Evolutionary conservation across 2,797 vertebrate species (phyloP), one percentile per base, ranked within the genome.

Genomic region (Sylvilagus floridanus): DNA sequence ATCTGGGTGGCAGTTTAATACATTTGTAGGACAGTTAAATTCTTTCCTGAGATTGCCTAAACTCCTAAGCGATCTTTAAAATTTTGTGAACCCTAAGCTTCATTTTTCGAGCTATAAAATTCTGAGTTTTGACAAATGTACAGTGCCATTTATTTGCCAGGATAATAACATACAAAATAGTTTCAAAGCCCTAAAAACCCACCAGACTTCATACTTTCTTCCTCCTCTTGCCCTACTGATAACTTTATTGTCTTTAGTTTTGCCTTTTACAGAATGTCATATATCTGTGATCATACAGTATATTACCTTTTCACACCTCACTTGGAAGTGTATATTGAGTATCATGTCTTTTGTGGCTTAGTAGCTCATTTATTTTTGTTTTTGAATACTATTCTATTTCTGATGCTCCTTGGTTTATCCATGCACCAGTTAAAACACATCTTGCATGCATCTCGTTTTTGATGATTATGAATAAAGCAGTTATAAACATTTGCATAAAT

Each of bases 281-380:
- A 14, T 57, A 5, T 77, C 69, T 87, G 65, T 16, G 17, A 77
- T 63, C 8, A 24, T 10, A 17, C 1, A 32, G 14, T 12, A 14
- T 19, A 5, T 30, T 30, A 17, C 35, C 35, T 60, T 89, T 69
- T 52, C 37, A 62, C 78, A 66, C 68, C 73, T 69, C 22, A 28
- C 30, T 32, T 32, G 17, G 9, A 11, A n/a, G 32, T 22, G 12
- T 14, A 19, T 32, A 52, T 60, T 79, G 35, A 60, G 22, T 30
- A 62, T 68, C 52, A 21, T 37, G 22, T 68, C 37, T n/a, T 82
- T 68, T 32, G 42, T 21, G 66, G 83, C 8, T 73, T 65, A 28
- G 17, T 21, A 30, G 57, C 14, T 60, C 11, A 52, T 50, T 84
- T 69, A 35, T 57, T 69, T 88, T 93, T 84, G 69, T 47, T 91